Evolutionary conservation across 1,140 invertebrate species (phyloP).

Genomic region (Drosophila navojoa): DNA sequence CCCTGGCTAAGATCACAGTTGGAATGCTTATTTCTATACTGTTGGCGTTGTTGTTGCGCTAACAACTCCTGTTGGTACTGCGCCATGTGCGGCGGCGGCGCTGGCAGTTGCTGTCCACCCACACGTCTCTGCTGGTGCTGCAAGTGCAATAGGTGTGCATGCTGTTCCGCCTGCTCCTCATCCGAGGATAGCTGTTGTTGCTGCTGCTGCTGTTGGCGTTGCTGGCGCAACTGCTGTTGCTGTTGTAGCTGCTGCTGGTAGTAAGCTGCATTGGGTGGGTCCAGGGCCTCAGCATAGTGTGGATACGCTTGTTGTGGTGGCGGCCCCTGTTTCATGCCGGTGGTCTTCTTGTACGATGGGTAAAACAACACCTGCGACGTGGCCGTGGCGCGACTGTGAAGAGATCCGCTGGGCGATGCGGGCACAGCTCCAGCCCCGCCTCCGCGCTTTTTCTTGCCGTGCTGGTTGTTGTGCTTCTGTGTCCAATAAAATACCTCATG

Average conservation of each 20-base stretch:
- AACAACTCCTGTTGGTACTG: conserved; percentile 74
- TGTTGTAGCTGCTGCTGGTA: conserved; percentile 70
- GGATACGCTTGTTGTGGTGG: conserved; percentile 60
- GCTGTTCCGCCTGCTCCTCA: conserved; percentile 73
- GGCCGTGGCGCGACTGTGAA: conserved; percentile 76
- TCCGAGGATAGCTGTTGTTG: conserved; percentile 75
- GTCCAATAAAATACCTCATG: conserved; percentile 83
- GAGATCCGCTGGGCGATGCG: conserved; percentile 73
- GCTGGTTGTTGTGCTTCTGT: conserved; percentile 76
- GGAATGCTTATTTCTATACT: conserved; percentile 84
- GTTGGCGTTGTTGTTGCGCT: conserved; percentile 64
- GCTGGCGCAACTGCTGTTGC: conserved; percentile 55
- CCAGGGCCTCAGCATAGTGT: conserved; percentile 76
- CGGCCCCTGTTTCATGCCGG: conserved; percentile 77
- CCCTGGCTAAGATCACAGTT: conserved; percentile 83
- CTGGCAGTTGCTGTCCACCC: conserved; percentile 61
- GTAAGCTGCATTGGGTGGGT: conserved; percentile 65
- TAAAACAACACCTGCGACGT: conserved; percentile 78
- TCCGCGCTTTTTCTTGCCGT: conserved; percentile 74
- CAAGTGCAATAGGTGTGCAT: conserved; percentile 73
- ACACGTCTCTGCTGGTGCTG: conserved; percentile 69
- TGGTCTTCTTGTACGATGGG: conserved; percentile 84
- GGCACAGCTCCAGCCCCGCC: conserved; percentile 56
- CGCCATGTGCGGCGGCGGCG: conserved; percentile 75
- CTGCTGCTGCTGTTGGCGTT: conserved; percentile 65